Percentiles rank a stretch among this genome's conserved stretches.
Conservation (phyloP, 2,888 invertebrate genomes). For the Oligia strigilis region DNA sequence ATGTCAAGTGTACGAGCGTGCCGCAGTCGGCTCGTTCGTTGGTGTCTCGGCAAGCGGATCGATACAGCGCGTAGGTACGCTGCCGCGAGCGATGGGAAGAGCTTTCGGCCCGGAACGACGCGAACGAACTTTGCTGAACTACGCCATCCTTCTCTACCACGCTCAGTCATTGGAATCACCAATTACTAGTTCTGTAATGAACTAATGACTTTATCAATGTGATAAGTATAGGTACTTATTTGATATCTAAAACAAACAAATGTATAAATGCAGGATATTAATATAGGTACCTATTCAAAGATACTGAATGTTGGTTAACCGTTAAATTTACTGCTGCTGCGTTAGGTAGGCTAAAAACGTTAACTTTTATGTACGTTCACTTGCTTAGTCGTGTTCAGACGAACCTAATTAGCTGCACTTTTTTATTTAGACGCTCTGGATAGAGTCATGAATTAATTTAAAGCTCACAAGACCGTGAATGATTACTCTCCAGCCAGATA, state of each 20-base stretch:
- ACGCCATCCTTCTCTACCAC: background rate
- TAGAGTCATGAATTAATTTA: conserved; percentile 77
- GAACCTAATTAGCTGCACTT: conserved; percentile 80
- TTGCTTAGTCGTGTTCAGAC: conserved; percentile 69
- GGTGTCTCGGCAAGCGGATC: conserved; percentile 71
- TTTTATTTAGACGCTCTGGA: conserved; percentile 73
- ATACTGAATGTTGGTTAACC: conserved; percentile 57
- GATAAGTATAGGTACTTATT: background rate
- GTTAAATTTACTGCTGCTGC: conserved; percentile 67
- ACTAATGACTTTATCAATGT: background rate
- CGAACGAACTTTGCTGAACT: conserved; percentile 2
- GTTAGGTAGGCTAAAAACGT: conserved; percentile 69
- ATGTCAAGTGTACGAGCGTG: conserved; percentile 85
- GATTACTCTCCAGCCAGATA: conserved; percentile 66
- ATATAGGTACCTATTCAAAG: conserved; percentile 8
- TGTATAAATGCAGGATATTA: background rate
- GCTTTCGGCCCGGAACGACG: conserved; percentile 25
- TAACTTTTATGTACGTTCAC: conserved; percentile 64
- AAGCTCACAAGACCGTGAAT: conserved; percentile 79
- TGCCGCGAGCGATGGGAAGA: conserved; percentile 30
- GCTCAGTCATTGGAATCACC: background rate
- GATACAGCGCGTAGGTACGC: conserved; percentile 67
- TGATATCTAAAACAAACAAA: background rate
- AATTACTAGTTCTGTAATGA: background rate
- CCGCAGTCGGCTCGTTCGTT: conserved; percentile 57